phyloP scores from a whole-genome alignment of 2,797 vertebrate species.

The Lates japonicus region DNA sequence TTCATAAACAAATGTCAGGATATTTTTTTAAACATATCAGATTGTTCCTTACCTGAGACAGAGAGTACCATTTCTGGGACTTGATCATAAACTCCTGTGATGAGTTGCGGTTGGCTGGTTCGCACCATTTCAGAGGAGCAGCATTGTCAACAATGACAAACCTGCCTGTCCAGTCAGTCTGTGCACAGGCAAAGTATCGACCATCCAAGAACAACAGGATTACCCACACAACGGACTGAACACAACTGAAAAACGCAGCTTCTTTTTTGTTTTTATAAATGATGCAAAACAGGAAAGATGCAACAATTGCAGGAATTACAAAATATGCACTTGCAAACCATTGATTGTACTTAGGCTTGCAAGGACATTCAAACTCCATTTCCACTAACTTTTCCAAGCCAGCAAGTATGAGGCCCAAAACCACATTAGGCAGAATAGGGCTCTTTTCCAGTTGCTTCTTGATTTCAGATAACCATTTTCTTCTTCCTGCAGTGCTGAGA shows the following conservation, averaged over 20 bases:
- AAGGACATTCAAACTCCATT: constrained; percentile 66
- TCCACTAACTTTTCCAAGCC: constrained; percentile 64
- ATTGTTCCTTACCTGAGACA: constrained; percentile 60
- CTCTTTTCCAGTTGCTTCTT: constrained; percentile 55
- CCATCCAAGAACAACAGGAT: constrained; percentile 67
- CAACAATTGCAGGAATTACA: constrained; percentile 55
- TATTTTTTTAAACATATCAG: background rate
- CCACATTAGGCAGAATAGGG: constrained; percentile 54
- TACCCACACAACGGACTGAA: constrained; percentile 58
- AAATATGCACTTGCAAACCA: constrained; percentile 49
- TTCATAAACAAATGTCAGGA: background rate
- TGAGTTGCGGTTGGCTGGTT: constrained; percentile 41
- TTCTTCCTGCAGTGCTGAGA: fast-evolving
- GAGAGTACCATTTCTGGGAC: constrained; percentile 48
- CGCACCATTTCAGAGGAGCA: constrained; percentile 66
- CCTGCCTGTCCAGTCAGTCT: constrained; percentile 60
- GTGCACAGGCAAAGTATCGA: constrained; percentile 62
- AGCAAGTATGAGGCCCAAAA: constrained; percentile 55
- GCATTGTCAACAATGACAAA: constrained; percentile 56
- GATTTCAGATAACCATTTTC: constrained; percentile 37
- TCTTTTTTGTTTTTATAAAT: fast-evolving
- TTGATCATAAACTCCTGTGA: constrained; percentile 49
- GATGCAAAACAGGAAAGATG: constrained; percentile 32
- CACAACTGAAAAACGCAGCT: background rate
- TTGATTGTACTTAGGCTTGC: constrained; percentile 41